Evolutionary conservation across 2,797 vertebrate species (phyloP).

Genomic region (Tapirus indicus): DNA sequence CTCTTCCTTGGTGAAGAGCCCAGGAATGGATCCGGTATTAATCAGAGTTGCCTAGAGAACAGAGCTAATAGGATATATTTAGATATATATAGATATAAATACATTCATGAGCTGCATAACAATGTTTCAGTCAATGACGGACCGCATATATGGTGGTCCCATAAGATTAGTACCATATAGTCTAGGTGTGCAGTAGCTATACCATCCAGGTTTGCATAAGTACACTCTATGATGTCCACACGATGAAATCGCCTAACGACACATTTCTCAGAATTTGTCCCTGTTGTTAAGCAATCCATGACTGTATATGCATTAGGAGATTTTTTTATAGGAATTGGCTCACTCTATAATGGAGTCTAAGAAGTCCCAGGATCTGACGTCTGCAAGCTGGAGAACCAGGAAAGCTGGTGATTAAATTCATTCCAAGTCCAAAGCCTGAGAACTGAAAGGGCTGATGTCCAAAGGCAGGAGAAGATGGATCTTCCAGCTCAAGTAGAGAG

Average conservation of each 20-base stretch:
- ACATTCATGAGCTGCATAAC: no score
- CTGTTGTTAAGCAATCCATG: no score
- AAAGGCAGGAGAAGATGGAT: background rate
- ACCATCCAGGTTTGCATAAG: no score
- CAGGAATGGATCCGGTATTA: background rate
- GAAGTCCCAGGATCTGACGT: background rate
- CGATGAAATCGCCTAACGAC: no score
- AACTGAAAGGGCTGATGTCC: background rate
- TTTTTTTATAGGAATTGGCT: background rate
- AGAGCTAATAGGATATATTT: background rate
- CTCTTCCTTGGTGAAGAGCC: background rate
- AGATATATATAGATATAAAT: background rate
- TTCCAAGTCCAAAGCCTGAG: background rate
- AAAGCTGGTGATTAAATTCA: background rate
- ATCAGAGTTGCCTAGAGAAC: background rate
- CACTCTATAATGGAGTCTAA: background rate
- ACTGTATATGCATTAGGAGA: background rate
- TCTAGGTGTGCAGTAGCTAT: no score
- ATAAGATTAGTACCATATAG: no score
- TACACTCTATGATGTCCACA: no score
- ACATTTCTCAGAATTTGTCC: no score
- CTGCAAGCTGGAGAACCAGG: background rate
- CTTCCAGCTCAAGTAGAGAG: background rate
- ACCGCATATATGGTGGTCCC: no score
- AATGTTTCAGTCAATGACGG: no score